Conservation (phyloP, 1,140 invertebrate genomes). For the Holotrichia oblita region DNA sequence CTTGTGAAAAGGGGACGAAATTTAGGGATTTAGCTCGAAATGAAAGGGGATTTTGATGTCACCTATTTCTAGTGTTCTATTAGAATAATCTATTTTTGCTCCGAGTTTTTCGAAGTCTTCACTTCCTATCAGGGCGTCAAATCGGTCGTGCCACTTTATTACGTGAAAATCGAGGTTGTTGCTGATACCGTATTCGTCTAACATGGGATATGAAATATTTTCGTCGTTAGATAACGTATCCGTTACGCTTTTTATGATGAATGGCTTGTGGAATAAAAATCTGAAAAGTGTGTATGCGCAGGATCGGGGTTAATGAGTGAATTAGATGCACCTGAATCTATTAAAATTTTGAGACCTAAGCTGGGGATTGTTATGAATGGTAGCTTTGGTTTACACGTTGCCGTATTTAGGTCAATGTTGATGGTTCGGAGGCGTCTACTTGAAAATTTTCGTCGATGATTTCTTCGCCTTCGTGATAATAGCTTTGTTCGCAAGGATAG, state of each 20-base stretch:
- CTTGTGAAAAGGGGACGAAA: no score
- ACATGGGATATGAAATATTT: slow-evolving; percentile 25
- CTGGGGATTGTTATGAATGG: no score
- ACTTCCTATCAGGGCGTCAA: slow-evolving; percentile 35
- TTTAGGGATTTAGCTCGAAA: no score
- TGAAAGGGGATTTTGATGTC: no score
- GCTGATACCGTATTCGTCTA: slow-evolving; percentile 30
- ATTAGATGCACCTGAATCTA: no score
- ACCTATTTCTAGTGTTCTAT: neutral
- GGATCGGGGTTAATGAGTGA: no score
- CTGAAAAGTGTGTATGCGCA: no score
- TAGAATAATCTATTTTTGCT: slow-evolving; percentile 31
- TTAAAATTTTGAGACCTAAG: no score
- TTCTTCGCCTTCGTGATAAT: neutral
- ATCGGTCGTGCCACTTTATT: slow-evolving; percentile 34
- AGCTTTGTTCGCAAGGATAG: neutral
- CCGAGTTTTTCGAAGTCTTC: slow-evolving; percentile 35
- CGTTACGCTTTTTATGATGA: no score
- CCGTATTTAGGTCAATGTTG: slow-evolving; percentile 30
- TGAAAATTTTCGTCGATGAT: slow-evolving; percentile 16
- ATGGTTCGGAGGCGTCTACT: neutral
- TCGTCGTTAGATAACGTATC: slow-evolving; percentile 1
- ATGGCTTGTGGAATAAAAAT: no score
- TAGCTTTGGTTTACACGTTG: slow-evolving; percentile 24
- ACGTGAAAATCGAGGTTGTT: slow-evolving; percentile 38